Percentiles rank a stretch among this genome's conserved stretches.
Evolutionary conservation across 2,888 invertebrate species (phyloP).

Genomic region (Parnassius glacialis): DNA sequence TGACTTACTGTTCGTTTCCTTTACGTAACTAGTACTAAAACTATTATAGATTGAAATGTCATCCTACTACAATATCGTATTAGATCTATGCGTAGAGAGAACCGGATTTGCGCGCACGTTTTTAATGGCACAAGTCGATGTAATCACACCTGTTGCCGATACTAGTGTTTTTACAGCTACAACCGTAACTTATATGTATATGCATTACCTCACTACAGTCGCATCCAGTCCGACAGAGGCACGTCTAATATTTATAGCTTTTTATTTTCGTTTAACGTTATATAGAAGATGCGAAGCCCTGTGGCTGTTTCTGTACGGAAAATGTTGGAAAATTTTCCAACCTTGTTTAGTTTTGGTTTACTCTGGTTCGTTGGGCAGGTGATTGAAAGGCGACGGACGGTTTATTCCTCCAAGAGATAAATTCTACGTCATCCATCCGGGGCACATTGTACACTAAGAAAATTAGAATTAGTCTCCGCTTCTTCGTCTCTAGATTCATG

Average conservation of each 20-base stretch:
- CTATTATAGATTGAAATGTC: conserved; percentile 23
- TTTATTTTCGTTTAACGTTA: conserved; percentile 24
- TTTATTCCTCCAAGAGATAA: no score
- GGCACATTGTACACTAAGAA: conserved; percentile 54
- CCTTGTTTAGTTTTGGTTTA: conserved; percentile 29
- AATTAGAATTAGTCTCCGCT: conserved; percentile 54
- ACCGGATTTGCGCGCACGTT: conserved; percentile 55
- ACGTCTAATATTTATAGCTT: conserved; percentile 34
- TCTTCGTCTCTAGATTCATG: conserved; percentile 8
- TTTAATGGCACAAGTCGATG: conserved; percentile 48
- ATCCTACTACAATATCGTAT: conserved; percentile 41
- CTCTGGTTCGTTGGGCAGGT: conserved; percentile 44
- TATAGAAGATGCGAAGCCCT: background rate
- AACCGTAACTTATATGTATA: conserved; percentile 42
- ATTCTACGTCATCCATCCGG: conserved; percentile 39
- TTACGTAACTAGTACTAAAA: no score
- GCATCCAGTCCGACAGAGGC: conserved; percentile 35
- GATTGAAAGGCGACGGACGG: conserved; percentile 62
- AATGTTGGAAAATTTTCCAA: conserved; percentile 12
- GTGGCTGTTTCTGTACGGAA: background rate
- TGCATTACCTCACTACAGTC: conserved; percentile 39
- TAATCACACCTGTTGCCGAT: conserved; percentile 61
- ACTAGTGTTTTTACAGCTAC: conserved; percentile 61
- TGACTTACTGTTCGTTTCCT: no score
- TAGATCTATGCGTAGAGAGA: conserved; percentile 46